phyloP scores from a whole-genome alignment of 2,888 invertebrate species.

The Masnerella sp. region DNA sequence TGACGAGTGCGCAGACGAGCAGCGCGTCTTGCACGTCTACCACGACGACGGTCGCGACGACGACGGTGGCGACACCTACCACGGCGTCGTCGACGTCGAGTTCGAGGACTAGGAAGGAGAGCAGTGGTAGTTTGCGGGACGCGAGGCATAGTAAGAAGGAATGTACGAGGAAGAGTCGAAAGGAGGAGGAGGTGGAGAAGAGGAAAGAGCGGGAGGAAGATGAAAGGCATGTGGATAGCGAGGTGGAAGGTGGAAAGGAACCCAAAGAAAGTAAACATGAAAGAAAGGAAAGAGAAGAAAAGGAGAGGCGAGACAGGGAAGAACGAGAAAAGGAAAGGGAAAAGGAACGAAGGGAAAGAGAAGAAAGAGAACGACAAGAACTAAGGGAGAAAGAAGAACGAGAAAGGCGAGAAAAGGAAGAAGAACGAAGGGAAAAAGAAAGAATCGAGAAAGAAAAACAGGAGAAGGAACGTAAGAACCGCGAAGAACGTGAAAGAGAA shows the following conservation, averaged over 20 bases:
- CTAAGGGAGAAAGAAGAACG: conserved; percentile 64
- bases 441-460: conserved; percentile 70
- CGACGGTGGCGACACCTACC: conserved; percentile 41
- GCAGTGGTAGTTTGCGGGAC: conserved; percentile 67
- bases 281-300: conserved; percentile 69
- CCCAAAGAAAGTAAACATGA: conserved; percentile 68
- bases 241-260: conserved; percentile 68
- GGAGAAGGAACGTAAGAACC: conserved; percentile 72
- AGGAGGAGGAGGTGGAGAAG: conserved; percentile 70
- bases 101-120: conserved; percentile 69
- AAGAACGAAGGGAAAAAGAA: conserved; percentile 70
- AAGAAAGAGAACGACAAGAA: conserved; percentile 71
- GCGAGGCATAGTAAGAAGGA: conserved; percentile 37
- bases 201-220: conserved; percentile 33
- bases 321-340: conserved; percentile 61
- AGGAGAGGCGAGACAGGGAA: conserved; percentile 61
- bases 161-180: conserved; percentile 66
- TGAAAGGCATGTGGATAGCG: conserved; percentile 71
- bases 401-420: conserved; percentile 56
- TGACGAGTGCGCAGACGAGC: too few relatives aligned
- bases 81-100: conserved; percentile 61
- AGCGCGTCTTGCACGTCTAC: conserved; percentile 59
- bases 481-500: conserved; percentile 70
- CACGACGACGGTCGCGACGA: conserved; percentile 49
- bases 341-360: conserved; percentile 66